Percentiles rank a stretch among this genome's conserved stretches.
Conservation (phyloP, 2,888 invertebrate species). For the Andrena chrysosceles region DNA sequence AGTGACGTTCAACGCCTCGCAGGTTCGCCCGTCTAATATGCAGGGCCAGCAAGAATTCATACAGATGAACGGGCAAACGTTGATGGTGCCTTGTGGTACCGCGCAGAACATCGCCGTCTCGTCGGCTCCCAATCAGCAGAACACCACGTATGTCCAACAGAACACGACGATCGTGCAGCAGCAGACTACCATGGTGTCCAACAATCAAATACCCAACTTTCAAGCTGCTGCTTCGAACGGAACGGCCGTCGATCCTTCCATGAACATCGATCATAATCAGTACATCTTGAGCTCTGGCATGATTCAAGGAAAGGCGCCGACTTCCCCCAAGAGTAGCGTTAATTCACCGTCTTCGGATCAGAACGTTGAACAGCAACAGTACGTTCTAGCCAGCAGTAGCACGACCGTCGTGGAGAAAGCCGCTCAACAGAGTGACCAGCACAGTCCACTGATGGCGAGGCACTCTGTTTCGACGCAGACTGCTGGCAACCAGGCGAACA, state of each 20-base stretch:
- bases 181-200: slow-evolving; percentile 91
- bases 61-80: slow-evolving; percentile 90
- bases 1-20: slow-evolving; percentile 88
- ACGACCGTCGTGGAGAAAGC: slow-evolving; percentile 77
- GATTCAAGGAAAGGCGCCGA: slow-evolving; percentile 79
- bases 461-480: slow-evolving; percentile 93
- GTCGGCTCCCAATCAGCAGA: slow-evolving; percentile 87
- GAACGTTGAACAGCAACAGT: slow-evolving; percentile 82
- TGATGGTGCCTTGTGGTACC: slow-evolving; percentile 89
- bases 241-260: slow-evolving; percentile 80
- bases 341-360: slow-evolving; percentile 80
- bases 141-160: slow-evolving; percentile 92
- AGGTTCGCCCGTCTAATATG: slow-evolving; percentile 82
- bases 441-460: slow-evolving; percentile 84
- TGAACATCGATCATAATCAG: slow-evolving; percentile 88
- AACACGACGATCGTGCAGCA: slow-evolving; percentile 94
- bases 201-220: slow-evolving; percentile 87
- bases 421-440: slow-evolving; percentile 76
- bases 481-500: slow-evolving; percentile 83
- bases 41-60: slow-evolving; percentile 90
- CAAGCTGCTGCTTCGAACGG: slow-evolving; percentile 75
- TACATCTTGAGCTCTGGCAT: slow-evolving; percentile 81
- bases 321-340: slow-evolving; percentile 78
- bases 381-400: slow-evolving; percentile 74
- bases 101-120: slow-evolving; percentile 87